These are phyloP conservation scores for Falco biarmicus DNA, from an alignment of 2,797 vertebrate genomes.

Conservation along the genomic window DNA sequence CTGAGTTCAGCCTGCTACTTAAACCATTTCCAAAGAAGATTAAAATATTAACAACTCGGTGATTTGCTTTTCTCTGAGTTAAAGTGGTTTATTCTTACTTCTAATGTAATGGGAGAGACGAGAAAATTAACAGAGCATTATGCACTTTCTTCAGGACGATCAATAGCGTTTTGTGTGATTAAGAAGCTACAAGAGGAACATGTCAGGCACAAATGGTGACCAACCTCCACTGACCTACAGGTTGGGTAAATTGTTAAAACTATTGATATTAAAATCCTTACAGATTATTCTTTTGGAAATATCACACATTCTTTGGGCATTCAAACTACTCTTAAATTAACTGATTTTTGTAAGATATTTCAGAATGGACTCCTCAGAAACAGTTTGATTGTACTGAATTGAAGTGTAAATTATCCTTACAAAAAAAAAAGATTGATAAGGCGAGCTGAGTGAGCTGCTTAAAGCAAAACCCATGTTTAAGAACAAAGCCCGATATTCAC, in stretches of 20 bases:
- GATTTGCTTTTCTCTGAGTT: neutral
- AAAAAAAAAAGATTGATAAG: neutral
- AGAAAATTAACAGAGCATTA: neutral
- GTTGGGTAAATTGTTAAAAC: neutral
- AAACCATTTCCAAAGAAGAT: neutral
- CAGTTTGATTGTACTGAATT: neutral
- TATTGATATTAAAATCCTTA: neutral
- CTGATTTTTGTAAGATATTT: neutral
- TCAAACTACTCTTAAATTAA: neutral
- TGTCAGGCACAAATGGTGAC: neutral
- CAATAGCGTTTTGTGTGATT: neutral
- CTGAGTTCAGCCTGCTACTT: neutral
- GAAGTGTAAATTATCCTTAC: neutral
- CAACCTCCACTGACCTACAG: neutral
- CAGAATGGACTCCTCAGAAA: neutral
- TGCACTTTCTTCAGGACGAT: neutral
- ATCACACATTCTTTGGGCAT: neutral
- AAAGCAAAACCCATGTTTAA: neutral
- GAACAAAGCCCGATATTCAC: neutral
- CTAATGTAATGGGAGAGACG: neutral
- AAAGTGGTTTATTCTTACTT: neutral
- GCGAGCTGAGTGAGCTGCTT: neutral
- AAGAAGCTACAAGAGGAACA: neutral
- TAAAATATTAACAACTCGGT: neutral
- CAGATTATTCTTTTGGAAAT: neutral